Conservation (phyloP, 2,113 vertebrate species). For the Tringa solitaria region DNA sequence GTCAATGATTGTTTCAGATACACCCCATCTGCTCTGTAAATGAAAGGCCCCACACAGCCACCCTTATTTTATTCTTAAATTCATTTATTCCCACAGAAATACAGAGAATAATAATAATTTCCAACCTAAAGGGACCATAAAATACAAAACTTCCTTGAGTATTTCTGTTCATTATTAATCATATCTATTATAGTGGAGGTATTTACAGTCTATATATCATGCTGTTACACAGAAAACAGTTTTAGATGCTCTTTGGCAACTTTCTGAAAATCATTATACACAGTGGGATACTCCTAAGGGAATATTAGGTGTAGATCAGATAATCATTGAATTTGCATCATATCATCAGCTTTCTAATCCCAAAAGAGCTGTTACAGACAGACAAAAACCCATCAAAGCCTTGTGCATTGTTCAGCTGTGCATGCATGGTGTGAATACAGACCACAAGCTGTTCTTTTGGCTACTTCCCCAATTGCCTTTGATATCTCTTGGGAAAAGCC, state of each 20-base stretch:
- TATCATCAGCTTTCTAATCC: neutral
- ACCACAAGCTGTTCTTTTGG: neutral
- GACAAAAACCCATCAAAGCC: neutral
- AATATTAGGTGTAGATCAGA: neutral
- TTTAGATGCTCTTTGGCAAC: neutral
- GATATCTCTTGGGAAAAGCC: neutral
- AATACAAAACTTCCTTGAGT: neutral
- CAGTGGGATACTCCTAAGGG: neutral
- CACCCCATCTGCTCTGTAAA: neutral
- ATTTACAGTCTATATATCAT: neutral
- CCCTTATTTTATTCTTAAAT: neutral
- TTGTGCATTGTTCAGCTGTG: neutral
- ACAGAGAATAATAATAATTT: neutral
- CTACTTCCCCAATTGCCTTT: neutral
- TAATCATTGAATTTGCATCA: neutral
- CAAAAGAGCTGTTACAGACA: neutral
- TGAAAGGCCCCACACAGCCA: neutral
- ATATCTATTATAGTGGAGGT: neutral
- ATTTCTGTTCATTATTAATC: neutral
- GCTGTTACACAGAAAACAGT: neutral
- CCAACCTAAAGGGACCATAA: neutral
- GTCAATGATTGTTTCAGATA: neutral
- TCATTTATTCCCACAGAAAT: neutral
- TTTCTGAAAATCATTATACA: neutral
- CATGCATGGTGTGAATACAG: neutral